Conservation (phyloP, 2,888 invertebrate species). For the Agrotis exclamationis region DNA sequence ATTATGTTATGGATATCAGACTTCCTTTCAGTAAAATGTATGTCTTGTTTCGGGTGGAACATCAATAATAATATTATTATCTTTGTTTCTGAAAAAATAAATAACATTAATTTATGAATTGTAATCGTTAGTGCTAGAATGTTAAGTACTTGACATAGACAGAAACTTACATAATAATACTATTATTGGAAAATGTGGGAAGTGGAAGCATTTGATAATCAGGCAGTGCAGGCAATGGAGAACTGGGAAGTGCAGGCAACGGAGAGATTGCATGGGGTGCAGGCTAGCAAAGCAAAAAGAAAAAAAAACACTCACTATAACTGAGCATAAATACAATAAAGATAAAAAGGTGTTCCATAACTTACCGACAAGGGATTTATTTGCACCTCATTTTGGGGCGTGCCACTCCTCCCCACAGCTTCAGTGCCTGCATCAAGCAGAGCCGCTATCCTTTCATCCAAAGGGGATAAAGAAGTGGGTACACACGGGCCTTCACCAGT, state of each 20-base stretch:
- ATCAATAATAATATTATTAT: background rate
- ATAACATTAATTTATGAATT: background rate
- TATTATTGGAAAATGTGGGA: background rate
- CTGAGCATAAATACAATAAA: background rate
- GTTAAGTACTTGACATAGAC: background rate
- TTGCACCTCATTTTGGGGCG: conserved; percentile 5
- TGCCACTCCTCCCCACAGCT: conserved; percentile 7
- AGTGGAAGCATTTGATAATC: background rate
- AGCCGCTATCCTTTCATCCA: background rate
- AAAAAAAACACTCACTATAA: conserved; percentile 2
- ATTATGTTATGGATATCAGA: too few species aligned
- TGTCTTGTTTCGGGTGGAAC: background rate
- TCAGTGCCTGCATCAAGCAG: conserved; percentile 3
- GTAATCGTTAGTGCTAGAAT: conserved; percentile 1
- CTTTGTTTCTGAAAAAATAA: background rate
- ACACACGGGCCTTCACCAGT: background rate
- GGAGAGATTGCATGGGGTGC: background rate
- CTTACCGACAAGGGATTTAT: conserved; percentile 11
- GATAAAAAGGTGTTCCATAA: background rate
- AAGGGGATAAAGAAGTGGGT: background rate
- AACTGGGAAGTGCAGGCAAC: background rate
- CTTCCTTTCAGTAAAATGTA: background rate
- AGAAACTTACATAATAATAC: background rate
- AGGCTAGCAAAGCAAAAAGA: conserved; percentile 14
- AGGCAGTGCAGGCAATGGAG: background rate